These are phyloP conservation scores for Musca vetustissima DNA, from an alignment of 1,140 invertebrate genomes.

Conservation along the genomic window DNA sequence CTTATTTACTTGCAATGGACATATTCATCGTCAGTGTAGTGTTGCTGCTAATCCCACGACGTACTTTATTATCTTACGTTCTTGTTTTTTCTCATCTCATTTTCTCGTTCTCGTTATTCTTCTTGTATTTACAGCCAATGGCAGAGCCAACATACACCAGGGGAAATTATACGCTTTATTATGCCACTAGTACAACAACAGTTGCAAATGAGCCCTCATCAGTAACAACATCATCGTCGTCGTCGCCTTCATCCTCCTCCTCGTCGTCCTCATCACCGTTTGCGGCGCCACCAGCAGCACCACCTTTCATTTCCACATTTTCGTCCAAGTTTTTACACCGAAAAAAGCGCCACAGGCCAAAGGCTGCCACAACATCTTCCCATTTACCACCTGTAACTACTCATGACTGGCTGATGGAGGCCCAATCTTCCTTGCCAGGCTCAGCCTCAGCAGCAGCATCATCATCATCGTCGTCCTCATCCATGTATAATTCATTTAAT, in stretches of 20 bases:
- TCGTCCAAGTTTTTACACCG: background rate
- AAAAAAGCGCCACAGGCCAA: background rate
- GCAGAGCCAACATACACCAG: conserved; percentile 49
- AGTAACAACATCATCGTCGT: conserved; percentile 34
- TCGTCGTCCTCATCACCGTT: background rate
- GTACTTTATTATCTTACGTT: background rate
- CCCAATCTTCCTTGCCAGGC: background rate
- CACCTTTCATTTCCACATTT: background rate
- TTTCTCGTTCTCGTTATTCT: background rate
- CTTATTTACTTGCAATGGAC: too few relatives aligned
- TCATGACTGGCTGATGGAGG: background rate
- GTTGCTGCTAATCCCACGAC: too few relatives aligned
- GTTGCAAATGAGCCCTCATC: background rate
- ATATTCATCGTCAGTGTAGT: too few relatives aligned
- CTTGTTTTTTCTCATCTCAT: conserved; percentile 1
- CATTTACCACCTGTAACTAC: background rate
- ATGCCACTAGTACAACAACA: conserved; percentile 32
- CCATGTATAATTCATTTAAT: conserved; percentile 39
- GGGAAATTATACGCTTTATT: conserved; percentile 54
- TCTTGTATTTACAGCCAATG: conserved; percentile 42
- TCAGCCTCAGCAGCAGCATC: too few relatives aligned
- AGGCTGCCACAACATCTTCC: too few relatives aligned
- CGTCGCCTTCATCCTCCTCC: conserved; percentile 1
- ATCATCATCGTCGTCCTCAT: background rate
- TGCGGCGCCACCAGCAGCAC: background rate